Percentiles rank a stretch among this genome's conserved stretches.
Evolutionary conservation across 2,888 invertebrate species (phyloP).

Genomic region (Stictocephala bisonia): DNA sequence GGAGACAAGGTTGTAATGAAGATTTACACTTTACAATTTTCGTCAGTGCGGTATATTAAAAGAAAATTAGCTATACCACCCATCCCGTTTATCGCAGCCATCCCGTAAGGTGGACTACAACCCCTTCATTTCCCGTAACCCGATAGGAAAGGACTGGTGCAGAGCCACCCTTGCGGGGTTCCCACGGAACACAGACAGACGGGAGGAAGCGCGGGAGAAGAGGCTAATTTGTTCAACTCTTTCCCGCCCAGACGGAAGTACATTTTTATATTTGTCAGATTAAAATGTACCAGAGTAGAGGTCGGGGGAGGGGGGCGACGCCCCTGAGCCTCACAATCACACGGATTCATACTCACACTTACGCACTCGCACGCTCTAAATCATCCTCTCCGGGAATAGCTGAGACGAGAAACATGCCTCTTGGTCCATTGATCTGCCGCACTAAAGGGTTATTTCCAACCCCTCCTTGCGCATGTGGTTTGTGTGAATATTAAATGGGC

Average conservation of each 20-base stretch:
- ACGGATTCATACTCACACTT: not conserved
- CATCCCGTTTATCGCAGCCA: too few species aligned
- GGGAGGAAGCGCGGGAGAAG: slow-evolving; percentile 14
- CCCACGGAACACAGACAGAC: not conserved
- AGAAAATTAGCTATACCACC: too few species aligned
- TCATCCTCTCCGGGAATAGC: slow-evolving; percentile 6
- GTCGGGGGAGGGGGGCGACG: slow-evolving; percentile 21
- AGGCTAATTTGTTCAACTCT: slow-evolving; percentile 34
- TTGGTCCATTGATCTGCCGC: slow-evolving; percentile 8
- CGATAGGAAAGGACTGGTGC: too few species aligned
- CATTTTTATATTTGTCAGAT: slow-evolving; percentile 50
- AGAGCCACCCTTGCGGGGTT: too few species aligned
- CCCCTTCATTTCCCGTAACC: slow-evolving; percentile 27
- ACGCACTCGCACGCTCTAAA: slow-evolving; percentile 12
- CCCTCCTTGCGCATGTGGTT: slow-evolving; percentile 35
- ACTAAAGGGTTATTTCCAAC: slow-evolving; percentile 34
- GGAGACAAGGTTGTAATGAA: too few species aligned
- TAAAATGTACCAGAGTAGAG: slow-evolving; percentile 46
- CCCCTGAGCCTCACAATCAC: not conserved
- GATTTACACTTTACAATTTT: too few species aligned
- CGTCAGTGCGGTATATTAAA: too few species aligned
- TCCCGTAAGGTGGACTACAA: too few species aligned
- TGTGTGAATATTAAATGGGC: slow-evolving; percentile 39
- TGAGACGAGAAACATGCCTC: slow-evolving; percentile 1
- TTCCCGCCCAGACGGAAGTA: slow-evolving; percentile 46